phyloP scores from a whole-genome alignment of 2,888 invertebrate genomes.

The Lithophane socia region DNA sequence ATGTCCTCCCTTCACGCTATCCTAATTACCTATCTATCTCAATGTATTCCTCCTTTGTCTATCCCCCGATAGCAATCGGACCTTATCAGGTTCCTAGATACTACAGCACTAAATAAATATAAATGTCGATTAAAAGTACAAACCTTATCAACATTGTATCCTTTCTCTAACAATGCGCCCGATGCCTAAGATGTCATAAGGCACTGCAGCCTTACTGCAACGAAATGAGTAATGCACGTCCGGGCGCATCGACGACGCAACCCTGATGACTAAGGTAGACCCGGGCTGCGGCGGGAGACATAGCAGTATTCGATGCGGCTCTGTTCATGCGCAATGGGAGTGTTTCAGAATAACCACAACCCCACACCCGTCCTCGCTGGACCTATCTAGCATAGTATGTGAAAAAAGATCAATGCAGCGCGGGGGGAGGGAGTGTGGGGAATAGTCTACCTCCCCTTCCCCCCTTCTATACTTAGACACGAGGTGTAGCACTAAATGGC shows the following conservation, averaged over 20 bases:
- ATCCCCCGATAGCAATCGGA: neutral
- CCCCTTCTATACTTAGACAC: neutral
- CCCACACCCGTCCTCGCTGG: neutral
- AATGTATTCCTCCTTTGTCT: neutral
- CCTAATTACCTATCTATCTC: neutral
- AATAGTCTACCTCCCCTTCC: neutral
- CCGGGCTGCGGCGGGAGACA: neutral
- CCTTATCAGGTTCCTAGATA: no score
- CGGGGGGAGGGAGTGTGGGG: no score
- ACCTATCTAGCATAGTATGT: neutral
- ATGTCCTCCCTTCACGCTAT: neutral
- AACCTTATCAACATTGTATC: neutral
- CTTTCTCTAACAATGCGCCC: neutral
- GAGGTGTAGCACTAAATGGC: neutral
- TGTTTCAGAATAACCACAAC: neutral
- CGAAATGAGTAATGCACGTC: neutral
- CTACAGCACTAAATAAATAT: neutral
- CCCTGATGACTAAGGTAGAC: neutral
- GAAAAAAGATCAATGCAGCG: neutral
- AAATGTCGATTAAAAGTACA: neutral
- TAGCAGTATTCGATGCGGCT: slow-evolving; percentile 5
- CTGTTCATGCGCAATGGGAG: neutral
- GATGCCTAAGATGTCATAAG: neutral
- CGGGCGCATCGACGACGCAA: neutral
- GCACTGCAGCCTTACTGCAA: neutral